Evolutionary conservation across 2,797 vertebrate genomes (phyloP).

Genomic region (Petrocephalus sullivani): DNA sequence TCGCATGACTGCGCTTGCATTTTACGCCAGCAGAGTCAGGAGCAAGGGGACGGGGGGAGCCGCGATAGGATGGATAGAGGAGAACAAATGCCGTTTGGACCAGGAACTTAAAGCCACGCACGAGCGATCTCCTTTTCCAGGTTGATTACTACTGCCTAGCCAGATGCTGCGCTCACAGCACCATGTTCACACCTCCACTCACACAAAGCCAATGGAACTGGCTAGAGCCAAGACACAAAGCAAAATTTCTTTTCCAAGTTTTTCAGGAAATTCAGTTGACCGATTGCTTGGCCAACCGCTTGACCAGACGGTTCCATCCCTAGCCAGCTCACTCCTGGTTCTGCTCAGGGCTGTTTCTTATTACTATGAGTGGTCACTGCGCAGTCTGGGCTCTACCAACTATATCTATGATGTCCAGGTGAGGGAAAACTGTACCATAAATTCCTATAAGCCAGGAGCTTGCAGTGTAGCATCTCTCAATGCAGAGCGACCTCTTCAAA

Average conservation of each 20-base stretch:
- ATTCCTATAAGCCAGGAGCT: background rate
- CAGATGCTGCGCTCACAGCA: background rate
- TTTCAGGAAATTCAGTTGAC: background rate
- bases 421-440: background rate
- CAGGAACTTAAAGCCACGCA: background rate
- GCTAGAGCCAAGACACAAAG: background rate
- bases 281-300: background rate
- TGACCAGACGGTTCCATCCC: background rate
- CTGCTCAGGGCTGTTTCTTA: background rate
- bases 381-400: background rate
- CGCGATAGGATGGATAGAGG: background rate
- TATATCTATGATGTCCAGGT: background rate
- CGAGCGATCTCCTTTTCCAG: background rate
- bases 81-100: background rate
- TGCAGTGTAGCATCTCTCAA: background rate
- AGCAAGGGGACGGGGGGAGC: background rate
- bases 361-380: background rate
- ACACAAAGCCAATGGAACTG: background rate
- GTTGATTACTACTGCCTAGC: conserved; percentile 1
- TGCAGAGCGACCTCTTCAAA: background rate
- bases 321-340: background rate
- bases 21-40: background rate
- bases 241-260: background rate
- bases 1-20: background rate
- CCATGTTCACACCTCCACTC: background rate